Conservation (phyloP, 2,797 vertebrate genomes). For the Onychomys torridus region DNA sequence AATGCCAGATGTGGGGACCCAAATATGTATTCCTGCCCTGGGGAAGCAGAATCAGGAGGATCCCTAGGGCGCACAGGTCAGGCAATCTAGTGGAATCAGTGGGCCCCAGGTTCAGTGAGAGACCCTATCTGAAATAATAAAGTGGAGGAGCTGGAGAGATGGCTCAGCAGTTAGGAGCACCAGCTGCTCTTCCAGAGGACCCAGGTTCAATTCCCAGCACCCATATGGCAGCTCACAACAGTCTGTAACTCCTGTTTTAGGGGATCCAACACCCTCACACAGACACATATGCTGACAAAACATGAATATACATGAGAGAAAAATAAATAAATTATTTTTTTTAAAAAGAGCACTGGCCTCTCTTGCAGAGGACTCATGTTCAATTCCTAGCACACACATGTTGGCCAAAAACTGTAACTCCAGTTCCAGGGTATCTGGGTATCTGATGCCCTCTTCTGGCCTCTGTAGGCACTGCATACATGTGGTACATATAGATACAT, state of each 20-base stretch:
- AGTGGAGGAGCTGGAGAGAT: neutral
- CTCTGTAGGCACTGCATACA: neutral
- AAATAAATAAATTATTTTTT: neutral
- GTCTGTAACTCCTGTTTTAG: neutral
- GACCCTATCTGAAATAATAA: neutral
- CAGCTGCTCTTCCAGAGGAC: neutral
- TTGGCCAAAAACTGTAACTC: neutral
- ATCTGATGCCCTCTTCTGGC: neutral
- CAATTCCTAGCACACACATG: neutral
- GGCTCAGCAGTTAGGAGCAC: neutral
- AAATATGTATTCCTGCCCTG: neutral
- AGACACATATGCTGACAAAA: neutral
- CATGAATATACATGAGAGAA: neutral
- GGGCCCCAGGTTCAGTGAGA: neutral
- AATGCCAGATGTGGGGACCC: neutral
- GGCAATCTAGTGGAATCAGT: neutral
- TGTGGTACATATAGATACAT: neutral
- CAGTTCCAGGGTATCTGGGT: neutral
- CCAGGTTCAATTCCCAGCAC: neutral
- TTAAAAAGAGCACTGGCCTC: neutral
- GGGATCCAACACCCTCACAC: neutral
- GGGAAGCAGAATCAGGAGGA: neutral
- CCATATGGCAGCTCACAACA: neutral
- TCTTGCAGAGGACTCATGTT: neutral
- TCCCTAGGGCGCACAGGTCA: neutral